Percentiles rank a stretch among this genome's conserved stretches.
Conservation (phyloP, 2,113 vertebrate genomes). For the Rattus rattus region DNA sequence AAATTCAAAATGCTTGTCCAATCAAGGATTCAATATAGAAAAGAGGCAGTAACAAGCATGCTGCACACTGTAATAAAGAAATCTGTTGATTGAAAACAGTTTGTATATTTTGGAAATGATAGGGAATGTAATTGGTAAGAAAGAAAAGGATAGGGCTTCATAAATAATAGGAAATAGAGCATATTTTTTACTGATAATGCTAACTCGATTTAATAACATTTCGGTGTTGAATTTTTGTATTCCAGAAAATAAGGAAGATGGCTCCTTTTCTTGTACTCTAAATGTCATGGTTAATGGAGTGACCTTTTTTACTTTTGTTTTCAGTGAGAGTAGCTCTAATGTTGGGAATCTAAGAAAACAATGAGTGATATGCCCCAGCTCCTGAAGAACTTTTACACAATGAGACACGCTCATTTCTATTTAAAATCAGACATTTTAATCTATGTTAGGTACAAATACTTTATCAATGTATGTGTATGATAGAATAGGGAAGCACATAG, state of each 20-base stretch:
- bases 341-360: slow-evolving; percentile 76
- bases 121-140: slow-evolving; percentile 99
- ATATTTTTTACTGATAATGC: slow-evolving; percentile 95
- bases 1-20: slow-evolving; percentile 96
- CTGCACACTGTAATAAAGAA: slow-evolving; percentile 95
- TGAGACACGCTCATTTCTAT: slow-evolving; percentile 53
- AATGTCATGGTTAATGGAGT: slow-evolving; percentile 83
- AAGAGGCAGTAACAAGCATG: slow-evolving; percentile 92
- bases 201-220: slow-evolving; percentile 89
- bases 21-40: slow-evolving; percentile 92
- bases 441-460: slow-evolving; percentile 23
- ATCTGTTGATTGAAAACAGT: slow-evolving; percentile 99
- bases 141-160: slow-evolving; percentile 98
- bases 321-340: slow-evolving; percentile 73
- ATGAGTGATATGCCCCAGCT: slow-evolving; percentile 56
- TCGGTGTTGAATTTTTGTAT: slow-evolving; percentile 83
- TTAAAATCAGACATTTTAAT: slow-evolving; percentile 15
- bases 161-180: slow-evolving; percentile 99
- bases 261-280: slow-evolving; percentile 79
- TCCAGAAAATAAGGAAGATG: slow-evolving; percentile 82
- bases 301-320: slow-evolving; percentile 80
- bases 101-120: slow-evolving; percentile 99
- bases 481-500: not conserved
- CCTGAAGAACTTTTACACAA: slow-evolving; percentile 57
- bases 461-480: slow-evolving; percentile 32